Evolutionary conservation across 2,113 vertebrate genomes (phyloP).

Genomic region (Bubo bubo): DNA sequence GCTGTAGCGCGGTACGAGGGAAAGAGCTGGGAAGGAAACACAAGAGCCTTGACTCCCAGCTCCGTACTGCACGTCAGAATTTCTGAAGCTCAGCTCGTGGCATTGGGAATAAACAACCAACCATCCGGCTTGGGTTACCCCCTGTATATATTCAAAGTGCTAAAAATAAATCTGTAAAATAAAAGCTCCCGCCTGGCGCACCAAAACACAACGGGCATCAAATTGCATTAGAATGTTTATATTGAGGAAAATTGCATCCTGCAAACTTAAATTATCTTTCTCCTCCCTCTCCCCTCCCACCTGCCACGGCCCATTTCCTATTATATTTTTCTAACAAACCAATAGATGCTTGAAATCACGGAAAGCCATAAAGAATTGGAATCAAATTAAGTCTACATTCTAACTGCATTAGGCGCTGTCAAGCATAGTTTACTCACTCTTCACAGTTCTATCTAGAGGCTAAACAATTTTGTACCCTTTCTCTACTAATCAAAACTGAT

Average conservation of each 20-base stretch:
- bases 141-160: background rate
- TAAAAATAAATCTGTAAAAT: slow-evolving; percentile 85
- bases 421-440: slow-evolving; percentile 78
- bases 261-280: slow-evolving; percentile 89
- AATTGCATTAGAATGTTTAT: slow-evolving; percentile 93
- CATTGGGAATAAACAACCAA: background rate
- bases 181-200: slow-evolving; percentile 68
- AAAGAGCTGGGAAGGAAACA: background rate
- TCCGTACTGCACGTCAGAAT: background rate
- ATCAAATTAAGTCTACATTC: slow-evolving; percentile 90
- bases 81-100: background rate
- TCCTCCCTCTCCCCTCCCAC: slow-evolving; percentile 75
- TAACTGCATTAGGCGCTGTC: slow-evolving; percentile 81
- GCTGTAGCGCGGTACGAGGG: accelerated
- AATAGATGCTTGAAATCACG: slow-evolving; percentile 82
- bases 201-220: slow-evolving; percentile 84
- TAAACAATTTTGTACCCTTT: slow-evolving; percentile 78
- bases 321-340: slow-evolving; percentile 87
- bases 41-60: background rate
- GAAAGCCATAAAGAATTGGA: slow-evolving; percentile 81
- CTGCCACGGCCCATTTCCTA: slow-evolving; percentile 82
- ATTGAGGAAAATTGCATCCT: slow-evolving; percentile 93
- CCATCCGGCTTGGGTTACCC: background rate
- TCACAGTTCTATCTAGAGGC: slow-evolving; percentile 77
- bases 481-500: slow-evolving; percentile 78